Conservation (phyloP, 1,140 invertebrate genomes). For the Colletes latitarsis region DNA sequence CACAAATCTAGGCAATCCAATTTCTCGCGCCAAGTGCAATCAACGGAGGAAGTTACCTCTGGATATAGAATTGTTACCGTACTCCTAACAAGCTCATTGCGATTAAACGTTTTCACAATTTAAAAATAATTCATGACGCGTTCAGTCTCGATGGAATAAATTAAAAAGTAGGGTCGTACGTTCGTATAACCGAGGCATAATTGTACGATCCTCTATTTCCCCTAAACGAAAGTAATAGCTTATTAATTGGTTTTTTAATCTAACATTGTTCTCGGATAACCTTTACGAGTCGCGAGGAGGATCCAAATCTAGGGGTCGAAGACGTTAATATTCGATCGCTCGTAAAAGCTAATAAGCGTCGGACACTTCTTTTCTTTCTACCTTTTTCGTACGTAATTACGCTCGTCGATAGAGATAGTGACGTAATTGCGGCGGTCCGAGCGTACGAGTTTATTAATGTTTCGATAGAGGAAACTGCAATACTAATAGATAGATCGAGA, state of each 20-base stretch:
- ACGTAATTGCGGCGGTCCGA: neutral
- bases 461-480: neutral
- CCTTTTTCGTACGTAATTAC: neutral
- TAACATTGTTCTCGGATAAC: no score
- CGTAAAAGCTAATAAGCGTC: no score
- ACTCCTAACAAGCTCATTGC: neutral
- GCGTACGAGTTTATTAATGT: neutral
- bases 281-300: no score
- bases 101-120: neutral
- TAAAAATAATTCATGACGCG: no score
- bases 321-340: no score
- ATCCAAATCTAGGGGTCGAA: no score
- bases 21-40: slow-evolving; percentile 51
- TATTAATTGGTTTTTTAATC: no score
- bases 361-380: neutral
- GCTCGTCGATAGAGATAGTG: neutral
- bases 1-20: slow-evolving; percentile 49
- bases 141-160: no score
- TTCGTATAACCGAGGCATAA: no score
- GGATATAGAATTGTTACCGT: slow-evolving; percentile 25
- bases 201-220: no score
- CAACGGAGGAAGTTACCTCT: slow-evolving; percentile 25
- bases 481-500: neutral
- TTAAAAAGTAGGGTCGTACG: no score
- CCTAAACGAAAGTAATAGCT: no score